A percentile compares a stretch with the other conserved stretches of the same genome.
phyloP scores from a whole-genome alignment of 2,113 vertebrate species.

The Tachysurus fulvidraco region DNA sequence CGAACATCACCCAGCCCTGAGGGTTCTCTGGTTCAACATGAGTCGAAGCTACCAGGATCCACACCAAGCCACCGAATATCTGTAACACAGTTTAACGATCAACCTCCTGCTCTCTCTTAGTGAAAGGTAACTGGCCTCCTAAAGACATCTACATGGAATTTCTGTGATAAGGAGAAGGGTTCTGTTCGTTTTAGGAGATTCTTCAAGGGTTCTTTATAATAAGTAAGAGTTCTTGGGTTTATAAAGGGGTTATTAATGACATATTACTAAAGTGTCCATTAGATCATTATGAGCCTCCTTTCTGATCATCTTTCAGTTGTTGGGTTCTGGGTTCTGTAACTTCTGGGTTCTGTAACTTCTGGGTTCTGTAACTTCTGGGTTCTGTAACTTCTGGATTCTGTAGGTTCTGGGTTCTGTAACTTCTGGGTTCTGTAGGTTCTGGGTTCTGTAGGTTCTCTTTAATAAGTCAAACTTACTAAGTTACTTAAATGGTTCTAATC shows the following conservation, averaged over 20 bases:
- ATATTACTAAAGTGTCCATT: no score
- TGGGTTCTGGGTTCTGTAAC: neutral
- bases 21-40: slow-evolving; percentile 55
- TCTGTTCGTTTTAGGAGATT: neutral
- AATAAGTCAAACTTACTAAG: neutral
- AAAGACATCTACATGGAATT: neutral
- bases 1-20: slow-evolving; percentile 77
- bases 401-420: neutral
- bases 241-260: neutral
- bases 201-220: no score
- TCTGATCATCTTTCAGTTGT: neutral
- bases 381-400: no score
- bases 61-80: slow-evolving; percentile 75
- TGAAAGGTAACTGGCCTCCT: neutral
- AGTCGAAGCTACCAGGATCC: slow-evolving; percentile 72
- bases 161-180: neutral
- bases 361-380: neutral
- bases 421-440: no score
- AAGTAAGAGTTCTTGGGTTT: neutral
- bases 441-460: neutral
- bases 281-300: neutral
- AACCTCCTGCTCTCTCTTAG: neutral
- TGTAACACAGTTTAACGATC: slow-evolving; percentile 33
- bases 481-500: neutral
- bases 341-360: neutral